Base-by-base conservation (phyloP, 2,888 invertebrate species). In the Netelia inedita region DNA sequence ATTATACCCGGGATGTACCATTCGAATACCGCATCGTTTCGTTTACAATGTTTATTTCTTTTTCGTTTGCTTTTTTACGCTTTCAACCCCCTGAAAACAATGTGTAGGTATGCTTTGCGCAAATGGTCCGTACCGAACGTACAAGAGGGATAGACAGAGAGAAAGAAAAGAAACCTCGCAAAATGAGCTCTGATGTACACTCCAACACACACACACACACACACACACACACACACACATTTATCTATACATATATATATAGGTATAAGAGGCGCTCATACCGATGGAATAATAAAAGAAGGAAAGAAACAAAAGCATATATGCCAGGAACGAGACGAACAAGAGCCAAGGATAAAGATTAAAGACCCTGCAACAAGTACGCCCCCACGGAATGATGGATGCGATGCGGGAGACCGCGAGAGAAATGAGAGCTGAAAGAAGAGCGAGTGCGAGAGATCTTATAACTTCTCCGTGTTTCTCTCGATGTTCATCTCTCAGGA, bases 381-480 rank as follows among this genome's bases (percentile, higher is more conserved):
- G 93, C 93, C 93, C 92, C 92, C 90, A 91, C 89, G 90, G 91
- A 91, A 93, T 93, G 93, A 93, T 93, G 93, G 93, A 93, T 93
- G 93, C 92, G 92, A 93, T 92, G 89, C 88, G 89, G 88, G 86
- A 88, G 86, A 87, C 82, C 86, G 86, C 87, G 85, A 80, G 86
- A 83, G 83, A 83, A 82, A 82, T 63, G 85, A 82, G 80, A 81
- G 74, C 73, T 50, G 74, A 82, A 79, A 79, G 75, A 78, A 81
- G 73, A 71, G 71, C 71, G 55, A 81, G 63, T 63, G 55, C 43
- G 55, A 72, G 74, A 75, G 85, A 87, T 88, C 88, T 19, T n/a
- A 11, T 57, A 68, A 75, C 53, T 72, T 68, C 61, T 66, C 28
- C 11, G 63, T 87, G 85, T 84, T 82, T 87, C 88, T 74, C 72